Evolutionary conservation across 2,113 vertebrate genomes (phyloP).

Genomic region (Pygoscelis antarcticus): DNA sequence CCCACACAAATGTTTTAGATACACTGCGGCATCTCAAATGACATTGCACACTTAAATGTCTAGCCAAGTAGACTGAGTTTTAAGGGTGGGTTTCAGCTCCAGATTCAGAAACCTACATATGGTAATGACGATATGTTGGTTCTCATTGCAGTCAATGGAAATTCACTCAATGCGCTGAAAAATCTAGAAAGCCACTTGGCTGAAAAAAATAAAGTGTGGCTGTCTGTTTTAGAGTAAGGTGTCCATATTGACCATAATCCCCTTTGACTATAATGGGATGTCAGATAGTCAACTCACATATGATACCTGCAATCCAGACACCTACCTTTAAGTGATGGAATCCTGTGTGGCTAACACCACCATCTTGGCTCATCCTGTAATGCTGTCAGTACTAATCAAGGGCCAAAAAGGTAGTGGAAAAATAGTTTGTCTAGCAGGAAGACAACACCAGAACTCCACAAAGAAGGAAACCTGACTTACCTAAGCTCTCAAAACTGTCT

Average conservation of each 20-base stretch:
- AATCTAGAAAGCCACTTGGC: neutral
- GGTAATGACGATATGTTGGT: neutral
- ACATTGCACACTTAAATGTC: neutral
- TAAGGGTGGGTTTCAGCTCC: neutral
- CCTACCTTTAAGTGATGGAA: neutral
- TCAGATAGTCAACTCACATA: neutral
- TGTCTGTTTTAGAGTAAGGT: neutral
- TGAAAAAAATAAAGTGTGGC: accelerated
- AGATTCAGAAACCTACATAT: neutral
- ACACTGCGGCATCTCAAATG: neutral
- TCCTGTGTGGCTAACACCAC: neutral
- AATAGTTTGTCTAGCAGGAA: neutral
- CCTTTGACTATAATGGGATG: neutral
- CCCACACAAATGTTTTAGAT: neutral
- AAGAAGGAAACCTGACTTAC: neutral
- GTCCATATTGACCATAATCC: neutral
- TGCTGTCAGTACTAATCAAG: neutral
- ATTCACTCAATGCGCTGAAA: neutral
- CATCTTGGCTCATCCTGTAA: neutral
- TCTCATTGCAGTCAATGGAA: neutral
- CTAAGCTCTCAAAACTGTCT: neutral
- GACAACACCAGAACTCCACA: neutral
- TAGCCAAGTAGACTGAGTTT: neutral
- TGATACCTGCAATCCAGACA: neutral
- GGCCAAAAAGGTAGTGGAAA: neutral